Conservation (phyloP, 2,797 vertebrate genomes). For the Lithobates sylvaticus region DNA sequence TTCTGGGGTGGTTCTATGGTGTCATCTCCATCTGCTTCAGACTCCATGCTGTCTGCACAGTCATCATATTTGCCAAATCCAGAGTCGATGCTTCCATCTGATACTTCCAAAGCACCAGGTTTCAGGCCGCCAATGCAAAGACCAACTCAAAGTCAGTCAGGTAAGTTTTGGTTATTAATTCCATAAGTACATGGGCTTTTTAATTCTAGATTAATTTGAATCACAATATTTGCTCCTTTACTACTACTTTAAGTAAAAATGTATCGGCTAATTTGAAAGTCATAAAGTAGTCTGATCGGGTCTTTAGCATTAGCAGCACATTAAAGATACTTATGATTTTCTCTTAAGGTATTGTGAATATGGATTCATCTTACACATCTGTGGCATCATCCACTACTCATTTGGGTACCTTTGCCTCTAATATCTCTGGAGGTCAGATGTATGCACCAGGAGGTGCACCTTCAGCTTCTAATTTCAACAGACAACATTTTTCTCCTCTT, state of each 20-base stretch:
- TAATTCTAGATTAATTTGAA: neutral
- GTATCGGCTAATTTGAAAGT: neutral
- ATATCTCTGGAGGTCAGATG: slow-evolving; percentile 79
- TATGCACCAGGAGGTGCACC: slow-evolving; percentile 79
- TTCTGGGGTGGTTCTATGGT: slow-evolving; percentile 84
- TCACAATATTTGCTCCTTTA: neutral
- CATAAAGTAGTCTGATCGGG: neutral
- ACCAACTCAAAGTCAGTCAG: slow-evolving; percentile 82
- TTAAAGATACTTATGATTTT: slow-evolving; percentile 28
- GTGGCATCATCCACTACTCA: slow-evolving; percentile 80
- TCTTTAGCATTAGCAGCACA: neutral
- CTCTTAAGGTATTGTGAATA: slow-evolving; percentile 78
- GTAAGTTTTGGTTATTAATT: slow-evolving; percentile 64
- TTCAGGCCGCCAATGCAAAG: slow-evolving; percentile 83
- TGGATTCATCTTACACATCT: slow-evolving; percentile 82
- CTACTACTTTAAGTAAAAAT: neutral
- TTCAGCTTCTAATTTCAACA: slow-evolving; percentile 82
- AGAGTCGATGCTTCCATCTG: slow-evolving; percentile 80
- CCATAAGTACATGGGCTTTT: neutral
- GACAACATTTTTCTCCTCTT: slow-evolving; percentile 84
- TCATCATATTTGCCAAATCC: slow-evolving; percentile 83
- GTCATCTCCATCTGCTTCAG: slow-evolving; percentile 79
- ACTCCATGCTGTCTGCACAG: slow-evolving; percentile 80
- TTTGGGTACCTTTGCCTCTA: slow-evolving; percentile 83
- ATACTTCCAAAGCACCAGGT: slow-evolving; percentile 86